Conservation (phyloP, 2,797 vertebrate species). For the Lepilemur ruficaudatus region DNA sequence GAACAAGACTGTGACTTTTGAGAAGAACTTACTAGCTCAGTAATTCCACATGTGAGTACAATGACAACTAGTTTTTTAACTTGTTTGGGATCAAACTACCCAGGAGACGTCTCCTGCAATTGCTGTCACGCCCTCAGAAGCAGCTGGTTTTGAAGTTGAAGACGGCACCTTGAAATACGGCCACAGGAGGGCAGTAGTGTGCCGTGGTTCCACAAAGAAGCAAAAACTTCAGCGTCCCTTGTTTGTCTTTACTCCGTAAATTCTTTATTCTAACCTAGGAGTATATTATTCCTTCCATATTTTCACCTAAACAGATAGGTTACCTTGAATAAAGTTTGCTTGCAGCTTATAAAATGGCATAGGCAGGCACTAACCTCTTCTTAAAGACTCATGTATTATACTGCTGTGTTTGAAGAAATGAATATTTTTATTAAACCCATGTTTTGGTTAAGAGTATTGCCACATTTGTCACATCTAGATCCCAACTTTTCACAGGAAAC, state of each 20-base stretch:
- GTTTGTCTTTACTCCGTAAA: background rate
- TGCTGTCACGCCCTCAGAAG: too few species aligned
- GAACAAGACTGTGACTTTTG: background rate
- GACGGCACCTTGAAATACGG: background rate
- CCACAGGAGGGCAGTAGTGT: slow-evolving; percentile 39
- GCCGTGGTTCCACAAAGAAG: background rate
- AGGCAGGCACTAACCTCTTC: background rate
- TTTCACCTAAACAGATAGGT: background rate
- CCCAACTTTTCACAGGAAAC: background rate
- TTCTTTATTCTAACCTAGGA: slow-evolving; percentile 5
- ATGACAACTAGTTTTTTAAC: background rate
- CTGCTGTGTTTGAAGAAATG: background rate
- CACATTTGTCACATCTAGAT: background rate
- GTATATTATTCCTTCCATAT: background rate
- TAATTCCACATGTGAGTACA: background rate
- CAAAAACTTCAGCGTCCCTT: rapidly evolving
- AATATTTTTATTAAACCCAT: background rate
- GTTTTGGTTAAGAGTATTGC: background rate
- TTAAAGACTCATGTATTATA: background rate
- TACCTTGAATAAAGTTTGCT: background rate
- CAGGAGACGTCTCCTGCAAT: rapidly evolving
- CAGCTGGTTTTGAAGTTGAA: background rate
- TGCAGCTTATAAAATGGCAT: background rate
- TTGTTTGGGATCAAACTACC: rapidly evolving
- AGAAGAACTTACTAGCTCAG: background rate